Conservation (phyloP, 2,113 vertebrate genomes). For the Anoplopoma fimbria region DNA sequence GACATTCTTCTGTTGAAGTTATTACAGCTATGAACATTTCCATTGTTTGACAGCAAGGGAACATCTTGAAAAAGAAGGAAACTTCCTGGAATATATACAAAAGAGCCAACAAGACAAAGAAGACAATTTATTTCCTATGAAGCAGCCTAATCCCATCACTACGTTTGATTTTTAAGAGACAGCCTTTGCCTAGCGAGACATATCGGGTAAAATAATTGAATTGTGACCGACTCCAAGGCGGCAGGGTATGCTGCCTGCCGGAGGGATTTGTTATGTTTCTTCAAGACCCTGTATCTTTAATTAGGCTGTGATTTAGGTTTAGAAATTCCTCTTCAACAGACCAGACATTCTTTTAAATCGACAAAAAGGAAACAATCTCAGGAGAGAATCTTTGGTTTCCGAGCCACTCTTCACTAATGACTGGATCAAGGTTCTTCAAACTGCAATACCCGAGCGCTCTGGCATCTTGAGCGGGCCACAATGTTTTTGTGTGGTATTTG, state of each 20-base stretch:
- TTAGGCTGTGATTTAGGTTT: constrained; percentile 58
- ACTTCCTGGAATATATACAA: neutral
- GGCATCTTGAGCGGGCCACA: constrained; percentile 22
- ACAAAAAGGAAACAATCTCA: constrained; percentile 52
- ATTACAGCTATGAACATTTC: neutral
- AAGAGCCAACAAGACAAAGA: constrained; percentile 38
- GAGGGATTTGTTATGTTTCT: constrained; percentile 58
- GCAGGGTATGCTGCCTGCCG: constrained; percentile 26
- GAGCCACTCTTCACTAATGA: constrained; percentile 60
- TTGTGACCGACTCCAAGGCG: constrained; percentile 55
- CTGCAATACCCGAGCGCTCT: constrained; percentile 29
- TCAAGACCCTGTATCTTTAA: constrained; percentile 66
- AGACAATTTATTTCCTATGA: constrained; percentile 48
- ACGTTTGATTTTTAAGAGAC: constrained; percentile 43
- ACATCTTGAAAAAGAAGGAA: neutral
- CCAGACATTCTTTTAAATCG: constrained; percentile 39
- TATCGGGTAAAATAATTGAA: constrained; percentile 64
- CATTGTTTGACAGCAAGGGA: neutral
- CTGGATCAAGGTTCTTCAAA: constrained; percentile 40
- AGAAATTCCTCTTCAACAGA: constrained; percentile 40
- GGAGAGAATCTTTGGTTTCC: constrained; percentile 59
- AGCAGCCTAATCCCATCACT: constrained; percentile 43
- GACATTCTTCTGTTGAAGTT: neutral
- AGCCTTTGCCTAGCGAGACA: constrained; percentile 3
- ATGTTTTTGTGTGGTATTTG: constrained; percentile 26